phyloP scores from a whole-genome alignment of 2,888 invertebrate species.

The Noctua janthe region DNA sequence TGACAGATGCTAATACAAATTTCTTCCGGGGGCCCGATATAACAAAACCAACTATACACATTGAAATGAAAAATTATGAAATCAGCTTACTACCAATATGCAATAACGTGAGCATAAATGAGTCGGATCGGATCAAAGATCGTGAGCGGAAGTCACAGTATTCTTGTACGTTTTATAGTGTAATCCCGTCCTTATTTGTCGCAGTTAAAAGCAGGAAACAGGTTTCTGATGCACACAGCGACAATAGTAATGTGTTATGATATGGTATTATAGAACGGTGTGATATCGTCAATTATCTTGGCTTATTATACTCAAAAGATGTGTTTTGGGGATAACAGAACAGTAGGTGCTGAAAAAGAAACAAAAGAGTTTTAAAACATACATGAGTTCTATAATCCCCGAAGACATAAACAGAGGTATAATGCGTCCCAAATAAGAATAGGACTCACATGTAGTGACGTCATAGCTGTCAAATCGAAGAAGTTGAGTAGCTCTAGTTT shows the following conservation, averaged over 20 bases:
- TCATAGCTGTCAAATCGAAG: background rate
- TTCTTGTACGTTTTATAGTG: slow-evolving; percentile 34
- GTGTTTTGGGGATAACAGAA: background rate
- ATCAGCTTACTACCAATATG: background rate
- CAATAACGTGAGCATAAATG: background rate
- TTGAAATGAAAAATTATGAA: background rate
- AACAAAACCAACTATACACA: background rate
- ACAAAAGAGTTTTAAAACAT: background rate
- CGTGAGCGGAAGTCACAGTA: slow-evolving; percentile 41
- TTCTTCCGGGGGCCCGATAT: background rate
- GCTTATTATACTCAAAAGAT: background rate
- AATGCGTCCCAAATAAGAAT: background rate
- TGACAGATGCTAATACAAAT: background rate
- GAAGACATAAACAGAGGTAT: background rate
- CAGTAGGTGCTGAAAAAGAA: background rate
- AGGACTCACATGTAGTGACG: too few species aligned
- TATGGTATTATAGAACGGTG: background rate
- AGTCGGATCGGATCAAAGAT: slow-evolving; percentile 38
- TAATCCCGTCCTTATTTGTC: slow-evolving; percentile 32
- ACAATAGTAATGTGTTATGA: background rate
- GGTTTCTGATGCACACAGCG: background rate
- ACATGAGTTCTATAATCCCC: background rate
- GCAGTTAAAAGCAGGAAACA: slow-evolving; percentile 41
- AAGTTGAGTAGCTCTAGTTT: background rate
- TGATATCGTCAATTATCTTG: background rate